Conservation (phyloP, 2,797 vertebrate genomes). For the Diglossa cyanea region DNA sequence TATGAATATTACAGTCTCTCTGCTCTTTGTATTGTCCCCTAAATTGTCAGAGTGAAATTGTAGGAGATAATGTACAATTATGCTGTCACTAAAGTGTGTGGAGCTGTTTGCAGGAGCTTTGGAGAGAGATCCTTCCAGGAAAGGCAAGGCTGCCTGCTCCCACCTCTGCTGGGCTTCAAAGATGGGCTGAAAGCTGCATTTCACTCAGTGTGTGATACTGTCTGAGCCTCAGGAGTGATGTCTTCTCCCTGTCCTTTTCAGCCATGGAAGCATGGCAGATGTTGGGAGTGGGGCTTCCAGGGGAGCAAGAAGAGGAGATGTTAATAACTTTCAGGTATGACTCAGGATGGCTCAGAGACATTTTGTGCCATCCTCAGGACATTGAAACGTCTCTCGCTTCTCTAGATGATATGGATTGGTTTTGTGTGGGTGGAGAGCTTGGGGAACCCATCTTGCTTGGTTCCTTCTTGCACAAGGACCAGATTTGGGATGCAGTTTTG, state of each 20-base stretch:
- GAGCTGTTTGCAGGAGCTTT: neutral
- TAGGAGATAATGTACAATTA: conserved; percentile 31
- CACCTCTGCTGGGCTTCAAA: neutral
- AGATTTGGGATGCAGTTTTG: neutral
- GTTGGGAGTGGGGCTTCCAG: neutral
- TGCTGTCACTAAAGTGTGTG: neutral
- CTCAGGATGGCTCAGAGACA: neutral
- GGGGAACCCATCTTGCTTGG: neutral
- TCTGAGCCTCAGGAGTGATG: neutral
- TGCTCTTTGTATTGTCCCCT: conserved; percentile 31
- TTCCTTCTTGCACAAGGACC: neutral
- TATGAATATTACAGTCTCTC: conserved; percentile 24
- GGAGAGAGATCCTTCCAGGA: neutral
- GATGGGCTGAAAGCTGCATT: neutral
- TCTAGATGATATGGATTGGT: neutral
- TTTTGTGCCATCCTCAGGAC: neutral
- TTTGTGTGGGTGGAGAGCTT: neutral
- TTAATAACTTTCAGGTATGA: neutral
- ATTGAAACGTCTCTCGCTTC: neutral
- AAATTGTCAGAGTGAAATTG: neutral
- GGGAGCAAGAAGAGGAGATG: neutral
- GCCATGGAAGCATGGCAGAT: fast-evolving
- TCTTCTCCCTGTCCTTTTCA: neutral
- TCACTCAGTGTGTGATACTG: fast-evolving
- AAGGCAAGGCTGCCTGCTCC: fast-evolving